Conservation (phyloP, 2,888 invertebrate genomes). For the Xestia rhomboidea region DNA sequence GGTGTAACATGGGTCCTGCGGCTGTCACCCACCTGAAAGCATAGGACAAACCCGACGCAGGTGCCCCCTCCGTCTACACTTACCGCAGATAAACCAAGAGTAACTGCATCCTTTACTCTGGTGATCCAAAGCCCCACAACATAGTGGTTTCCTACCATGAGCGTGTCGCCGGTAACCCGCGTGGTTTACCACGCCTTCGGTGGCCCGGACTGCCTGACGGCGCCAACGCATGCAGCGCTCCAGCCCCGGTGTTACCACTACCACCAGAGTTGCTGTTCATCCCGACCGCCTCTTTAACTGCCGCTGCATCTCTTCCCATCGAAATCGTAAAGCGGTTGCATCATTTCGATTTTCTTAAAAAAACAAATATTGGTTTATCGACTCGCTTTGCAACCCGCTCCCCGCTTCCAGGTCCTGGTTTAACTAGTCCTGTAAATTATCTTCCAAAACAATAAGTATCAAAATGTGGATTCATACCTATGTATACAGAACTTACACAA, state of each 20-base stretch:
- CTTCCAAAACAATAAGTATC: not conserved
- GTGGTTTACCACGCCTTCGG: not conserved
- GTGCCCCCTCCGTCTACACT: too few relatives aligned
- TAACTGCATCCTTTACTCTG: too few relatives aligned
- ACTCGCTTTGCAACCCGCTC: not conserved
- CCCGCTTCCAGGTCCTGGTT: too few relatives aligned
- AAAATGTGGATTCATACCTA: not conserved
- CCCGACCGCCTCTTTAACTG: not conserved
- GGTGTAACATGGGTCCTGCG: too few relatives aligned
- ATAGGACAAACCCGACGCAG: too few relatives aligned
- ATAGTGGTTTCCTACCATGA: too few relatives aligned
- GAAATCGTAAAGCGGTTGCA: not conserved
- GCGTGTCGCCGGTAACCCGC: not conserved
- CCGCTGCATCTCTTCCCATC: constrained; percentile 6
- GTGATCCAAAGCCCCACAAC: too few relatives aligned
- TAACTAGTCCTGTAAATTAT: not conserved
- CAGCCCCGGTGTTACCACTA: not conserved
- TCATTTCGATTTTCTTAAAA: not conserved
- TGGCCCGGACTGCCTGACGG: not conserved
- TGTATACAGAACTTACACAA: not conserved
- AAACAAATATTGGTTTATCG: not conserved
- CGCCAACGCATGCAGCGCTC: not conserved
- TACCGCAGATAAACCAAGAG: too few relatives aligned
- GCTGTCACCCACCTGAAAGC: too few relatives aligned
- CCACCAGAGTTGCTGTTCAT: not conserved